Conservation (phyloP, 1,140 invertebrate genomes). For the Leptopilina boulardi region DNA sequence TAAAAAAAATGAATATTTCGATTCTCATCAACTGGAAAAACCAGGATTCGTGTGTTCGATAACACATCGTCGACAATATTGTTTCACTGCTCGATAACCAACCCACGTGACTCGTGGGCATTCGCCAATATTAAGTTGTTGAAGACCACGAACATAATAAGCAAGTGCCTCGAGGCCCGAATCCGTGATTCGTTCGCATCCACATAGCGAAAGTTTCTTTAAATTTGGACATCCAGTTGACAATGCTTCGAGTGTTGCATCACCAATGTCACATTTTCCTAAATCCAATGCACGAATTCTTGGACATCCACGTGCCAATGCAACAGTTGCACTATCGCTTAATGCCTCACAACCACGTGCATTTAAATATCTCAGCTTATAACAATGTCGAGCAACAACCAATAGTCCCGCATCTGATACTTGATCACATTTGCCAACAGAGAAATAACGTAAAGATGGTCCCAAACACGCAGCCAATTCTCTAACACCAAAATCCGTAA, state of each 20-base stretch:
- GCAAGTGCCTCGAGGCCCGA: conserved; percentile 90
- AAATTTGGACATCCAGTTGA: conserved; percentile 93
- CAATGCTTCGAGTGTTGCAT: conserved; percentile 88
- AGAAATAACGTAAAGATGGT: conserved; percentile 88
- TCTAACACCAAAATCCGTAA: conserved; percentile 94
- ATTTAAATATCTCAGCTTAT: conserved; percentile 93
- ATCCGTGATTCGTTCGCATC: conserved; percentile 93
- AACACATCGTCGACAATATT: conserved; percentile 92
- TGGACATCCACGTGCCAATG: conserved; percentile 88
- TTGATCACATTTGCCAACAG: conserved; percentile 92
- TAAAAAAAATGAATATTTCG: background rate
- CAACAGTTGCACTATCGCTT: conserved; percentile 91
- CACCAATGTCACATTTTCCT: conserved; percentile 94
- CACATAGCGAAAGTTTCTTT: conserved; percentile 91
- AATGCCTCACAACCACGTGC: conserved; percentile 93
- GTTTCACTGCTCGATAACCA: conserved; percentile 92
- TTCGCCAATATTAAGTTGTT: conserved; percentile 94
- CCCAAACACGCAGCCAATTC: conserved; percentile 90
- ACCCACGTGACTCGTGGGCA: conserved; percentile 88
- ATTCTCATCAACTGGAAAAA: conserved; percentile 79
- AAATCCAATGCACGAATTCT: conserved; percentile 90
- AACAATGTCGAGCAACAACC: conserved; percentile 91
- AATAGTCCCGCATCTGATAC: conserved; percentile 90
- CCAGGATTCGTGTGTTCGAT: conserved; percentile 97
- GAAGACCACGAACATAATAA: conserved; percentile 89